phyloP scores from a whole-genome alignment of 2,888 invertebrate species.

The Hanleya hanleyi region DNA sequence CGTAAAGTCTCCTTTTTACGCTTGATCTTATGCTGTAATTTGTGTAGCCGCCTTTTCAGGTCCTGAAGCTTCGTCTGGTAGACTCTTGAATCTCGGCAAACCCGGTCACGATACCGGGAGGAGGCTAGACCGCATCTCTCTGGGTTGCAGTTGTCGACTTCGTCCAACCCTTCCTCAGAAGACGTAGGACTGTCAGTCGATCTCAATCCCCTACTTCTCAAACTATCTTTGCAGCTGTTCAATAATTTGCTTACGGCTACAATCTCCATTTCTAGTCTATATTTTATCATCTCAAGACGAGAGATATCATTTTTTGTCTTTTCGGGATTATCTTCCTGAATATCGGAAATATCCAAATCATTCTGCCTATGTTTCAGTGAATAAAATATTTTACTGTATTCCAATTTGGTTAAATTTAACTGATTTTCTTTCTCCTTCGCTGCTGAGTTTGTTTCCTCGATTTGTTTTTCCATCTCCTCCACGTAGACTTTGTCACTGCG shows the following conservation, averaged over 20 bases:
- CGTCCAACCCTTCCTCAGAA: neutral
- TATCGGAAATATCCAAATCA: neutral
- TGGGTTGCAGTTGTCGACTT: neutral
- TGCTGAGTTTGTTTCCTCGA: slow-evolving; percentile 7
- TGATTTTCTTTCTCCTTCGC: slow-evolving; percentile 7
- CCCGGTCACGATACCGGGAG: slow-evolving; percentile 10
- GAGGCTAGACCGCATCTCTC: slow-evolving; percentile 4
- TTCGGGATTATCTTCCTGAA: neutral
- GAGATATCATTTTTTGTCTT: neutral
- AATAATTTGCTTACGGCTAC: slow-evolving; percentile 10
- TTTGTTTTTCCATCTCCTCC: slow-evolving; percentile 14
- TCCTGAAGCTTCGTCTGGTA: slow-evolving; percentile 9
- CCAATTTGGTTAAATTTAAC: neutral
- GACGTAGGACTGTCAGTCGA: neutral
- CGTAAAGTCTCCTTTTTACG: neutral
- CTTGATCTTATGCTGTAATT: neutral
- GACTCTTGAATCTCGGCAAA: neutral
- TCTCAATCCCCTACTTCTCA: neutral
- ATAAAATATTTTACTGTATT: slow-evolving; percentile 5
- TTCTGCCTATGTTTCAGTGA: slow-evolving; percentile 16
- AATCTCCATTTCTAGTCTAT: slow-evolving; percentile 14
- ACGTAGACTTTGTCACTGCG: slow-evolving; percentile 27
- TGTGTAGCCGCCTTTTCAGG: neutral
- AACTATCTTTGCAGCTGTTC: neutral
- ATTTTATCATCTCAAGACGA: slow-evolving; percentile 7